Conservation (phyloP, 2,113 vertebrate species). For the Oreotrochilus melanogaster region DNA sequence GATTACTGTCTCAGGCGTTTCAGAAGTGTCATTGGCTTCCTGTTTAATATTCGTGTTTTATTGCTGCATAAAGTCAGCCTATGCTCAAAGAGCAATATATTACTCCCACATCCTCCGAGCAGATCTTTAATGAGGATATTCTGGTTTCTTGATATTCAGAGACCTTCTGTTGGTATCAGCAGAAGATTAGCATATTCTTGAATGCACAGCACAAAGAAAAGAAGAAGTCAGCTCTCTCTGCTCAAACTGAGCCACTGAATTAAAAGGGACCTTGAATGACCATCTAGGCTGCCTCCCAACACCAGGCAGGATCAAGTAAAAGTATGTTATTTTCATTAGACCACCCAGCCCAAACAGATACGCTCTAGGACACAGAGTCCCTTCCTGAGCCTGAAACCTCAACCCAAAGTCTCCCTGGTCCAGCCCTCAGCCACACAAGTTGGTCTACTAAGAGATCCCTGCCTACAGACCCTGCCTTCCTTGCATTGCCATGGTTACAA, state of each 20-base stretch:
- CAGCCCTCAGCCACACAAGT: not conserved
- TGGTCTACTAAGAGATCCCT: not conserved
- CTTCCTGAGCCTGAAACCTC: not conserved
- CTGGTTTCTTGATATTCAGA: constrained; percentile 23
- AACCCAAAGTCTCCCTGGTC: rapidly evolving
- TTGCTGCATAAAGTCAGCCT: constrained; percentile 44
- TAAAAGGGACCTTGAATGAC: not conserved
- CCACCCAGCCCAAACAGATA: not conserved
- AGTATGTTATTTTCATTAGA: not conserved
- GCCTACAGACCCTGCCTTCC: not conserved
- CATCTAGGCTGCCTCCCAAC: not conserved
- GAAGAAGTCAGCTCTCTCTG: not conserved
- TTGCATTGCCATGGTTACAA: constrained; percentile 50
- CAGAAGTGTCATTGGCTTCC: constrained; percentile 63
- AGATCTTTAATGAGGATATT: constrained; percentile 38
- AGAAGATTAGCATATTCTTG: not conserved
- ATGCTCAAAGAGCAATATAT: not conserved
- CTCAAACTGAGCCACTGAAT: not conserved
- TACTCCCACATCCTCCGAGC: not conserved
- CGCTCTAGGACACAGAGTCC: not conserved
- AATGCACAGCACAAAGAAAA: not conserved
- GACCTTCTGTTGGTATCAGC: constrained; percentile 13
- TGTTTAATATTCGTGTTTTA: constrained; percentile 65
- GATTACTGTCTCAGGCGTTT: constrained; percentile 49
- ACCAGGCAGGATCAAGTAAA: not conserved